These are phyloP conservation scores for Anticlea derivata DNA, from an alignment of 2,888 invertebrate genomes.

Conservation along the genomic window DNA sequence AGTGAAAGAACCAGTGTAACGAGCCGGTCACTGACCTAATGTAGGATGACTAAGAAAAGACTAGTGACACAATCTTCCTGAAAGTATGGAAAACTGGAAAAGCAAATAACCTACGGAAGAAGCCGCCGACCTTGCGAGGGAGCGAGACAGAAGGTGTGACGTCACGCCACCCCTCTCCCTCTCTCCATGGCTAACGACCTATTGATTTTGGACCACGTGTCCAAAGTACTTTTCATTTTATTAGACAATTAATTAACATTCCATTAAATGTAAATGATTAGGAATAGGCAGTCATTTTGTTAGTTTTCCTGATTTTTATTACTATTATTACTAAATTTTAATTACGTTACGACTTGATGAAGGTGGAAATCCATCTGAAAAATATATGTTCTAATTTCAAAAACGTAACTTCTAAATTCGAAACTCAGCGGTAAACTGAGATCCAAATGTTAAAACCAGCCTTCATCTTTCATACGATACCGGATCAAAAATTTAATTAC, in stretches of 20 bases:
- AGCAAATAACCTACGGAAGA: slow-evolving; percentile 37
- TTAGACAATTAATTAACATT: slow-evolving; percentile 13
- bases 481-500: too few species aligned
- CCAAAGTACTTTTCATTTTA: slow-evolving; percentile 27
- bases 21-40: neutral
- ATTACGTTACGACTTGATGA: too few species aligned
- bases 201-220: slow-evolving; percentile 43
- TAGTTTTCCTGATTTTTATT: neutral
- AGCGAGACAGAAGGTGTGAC: slow-evolving; percentile 44
- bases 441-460: too few species aligned
- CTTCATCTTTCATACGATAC: too few species aligned
- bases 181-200: slow-evolving; percentile 42
- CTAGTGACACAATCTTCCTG: slow-evolving; percentile 1
- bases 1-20: too few species aligned
- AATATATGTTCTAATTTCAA: too few species aligned
- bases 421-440: too few species aligned
- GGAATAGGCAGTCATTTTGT: neutral
- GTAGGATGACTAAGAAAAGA: neutral
- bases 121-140: slow-evolving; percentile 45
- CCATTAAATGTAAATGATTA: slow-evolving; percentile 4
- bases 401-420: too few species aligned
- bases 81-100: slow-evolving; percentile 39
- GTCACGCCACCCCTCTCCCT: slow-evolving; percentile 44
- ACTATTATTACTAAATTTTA: too few species aligned
- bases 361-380: too few species aligned